A percentile compares a stretch with the other conserved stretches of the same genome.
These are phyloP conservation scores for Nannoperca obscura DNA, from an alignment of 2,797 vertebrate species.

Conservation along the genomic window DNA sequence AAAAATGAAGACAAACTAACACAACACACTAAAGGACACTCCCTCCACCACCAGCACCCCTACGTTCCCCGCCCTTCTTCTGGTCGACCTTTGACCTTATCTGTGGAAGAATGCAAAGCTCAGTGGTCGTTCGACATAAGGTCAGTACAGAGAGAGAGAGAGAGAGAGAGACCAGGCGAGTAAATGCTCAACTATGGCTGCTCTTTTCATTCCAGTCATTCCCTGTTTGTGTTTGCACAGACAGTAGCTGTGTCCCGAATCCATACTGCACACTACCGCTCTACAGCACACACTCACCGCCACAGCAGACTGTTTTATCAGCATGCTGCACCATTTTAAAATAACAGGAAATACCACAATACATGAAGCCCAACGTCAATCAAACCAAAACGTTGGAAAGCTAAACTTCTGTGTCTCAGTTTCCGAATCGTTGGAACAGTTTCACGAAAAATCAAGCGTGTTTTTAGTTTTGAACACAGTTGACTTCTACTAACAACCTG, in stretches of 20 bases:
- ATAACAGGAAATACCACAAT: not conserved
- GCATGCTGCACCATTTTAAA: not conserved
- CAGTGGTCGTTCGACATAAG: slow-evolving; percentile 29
- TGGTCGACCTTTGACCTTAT: slow-evolving; percentile 68
- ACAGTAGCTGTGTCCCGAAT: not conserved
- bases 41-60: not conserved
- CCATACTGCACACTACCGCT: not conserved
- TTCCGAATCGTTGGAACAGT: too few relatives aligned
- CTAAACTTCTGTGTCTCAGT: too few relatives aligned
- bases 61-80: slow-evolving; percentile 32
- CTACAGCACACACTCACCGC: too few relatives aligned
- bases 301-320: not conserved
- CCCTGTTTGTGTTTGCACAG: too few relatives aligned
- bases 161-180: slow-evolving; percentile 8
- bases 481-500: too few relatives aligned
- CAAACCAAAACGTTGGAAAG: too few relatives aligned
- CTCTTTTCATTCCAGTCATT: not conserved
- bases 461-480: too few relatives aligned
- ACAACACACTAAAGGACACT: slow-evolving; percentile 39
- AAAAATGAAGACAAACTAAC: slow-evolving; percentile 31
- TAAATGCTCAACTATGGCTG: slow-evolving; percentile 52
- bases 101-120: slow-evolving; percentile 70
- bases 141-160: slow-evolving; percentile 10
- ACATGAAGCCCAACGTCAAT: too few relatives aligned
- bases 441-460: too few relatives aligned